Evolutionary conservation across 23 tunicate genomes (phyloP).

Genomic region (Phallusia fumigata): DNA sequence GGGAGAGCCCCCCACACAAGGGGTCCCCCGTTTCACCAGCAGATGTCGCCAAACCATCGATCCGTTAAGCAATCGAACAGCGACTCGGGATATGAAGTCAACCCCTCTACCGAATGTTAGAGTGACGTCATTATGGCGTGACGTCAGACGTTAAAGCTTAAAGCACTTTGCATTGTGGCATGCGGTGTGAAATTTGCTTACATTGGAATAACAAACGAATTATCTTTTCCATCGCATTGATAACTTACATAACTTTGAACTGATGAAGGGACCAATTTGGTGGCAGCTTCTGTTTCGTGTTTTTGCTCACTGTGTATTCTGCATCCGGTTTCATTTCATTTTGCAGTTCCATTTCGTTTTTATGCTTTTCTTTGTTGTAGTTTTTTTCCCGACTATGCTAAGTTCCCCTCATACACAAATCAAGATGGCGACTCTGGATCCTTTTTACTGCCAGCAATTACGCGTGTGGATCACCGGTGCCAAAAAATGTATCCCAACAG

Average conservation of each 20-base stretch:
- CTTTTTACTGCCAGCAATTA: too few relatives aligned
- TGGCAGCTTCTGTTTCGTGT: neutral
- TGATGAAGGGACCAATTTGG: neutral
- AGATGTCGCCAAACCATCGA: slow-evolving; percentile 15
- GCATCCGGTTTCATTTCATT: neutral
- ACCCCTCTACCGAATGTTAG: slow-evolving; percentile 6
- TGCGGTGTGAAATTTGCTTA: too few relatives aligned
- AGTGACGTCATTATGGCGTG: slow-evolving; percentile 26
- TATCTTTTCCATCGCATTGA: too few relatives aligned
- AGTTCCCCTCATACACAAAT: too few relatives aligned
- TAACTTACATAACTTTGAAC: too few relatives aligned
- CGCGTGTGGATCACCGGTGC: too few relatives aligned
- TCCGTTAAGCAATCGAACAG: slow-evolving; percentile 33
- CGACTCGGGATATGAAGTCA: slow-evolving; percentile 25
- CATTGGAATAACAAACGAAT: too few relatives aligned
- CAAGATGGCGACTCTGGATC: too few relatives aligned
- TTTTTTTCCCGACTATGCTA: too few relatives aligned
- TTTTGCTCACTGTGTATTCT: neutral
- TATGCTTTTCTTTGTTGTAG: neutral
- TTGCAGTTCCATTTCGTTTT: slow-evolving; percentile 3
- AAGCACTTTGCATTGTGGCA: too few relatives aligned
- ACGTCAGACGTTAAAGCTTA: too few relatives aligned
- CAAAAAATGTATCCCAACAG: too few relatives aligned
- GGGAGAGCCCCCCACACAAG: neutral
- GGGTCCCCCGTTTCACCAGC: neutral